Base-by-base conservation (phyloP, 2,797 vertebrate genomes). In the Hydrolagus colliei region DNA sequence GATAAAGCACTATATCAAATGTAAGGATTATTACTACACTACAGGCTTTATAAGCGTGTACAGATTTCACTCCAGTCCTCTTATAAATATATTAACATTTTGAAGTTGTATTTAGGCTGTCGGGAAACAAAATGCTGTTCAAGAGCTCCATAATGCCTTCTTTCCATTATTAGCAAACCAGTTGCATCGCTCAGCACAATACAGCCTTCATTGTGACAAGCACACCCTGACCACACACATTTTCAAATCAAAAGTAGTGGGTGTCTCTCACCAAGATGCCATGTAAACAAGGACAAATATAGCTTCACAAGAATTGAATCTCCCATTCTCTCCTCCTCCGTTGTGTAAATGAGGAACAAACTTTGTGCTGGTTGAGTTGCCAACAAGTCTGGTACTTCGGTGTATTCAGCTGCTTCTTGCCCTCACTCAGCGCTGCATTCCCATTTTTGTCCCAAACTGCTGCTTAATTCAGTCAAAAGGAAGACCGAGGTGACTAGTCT, bases 401-500 rank as follows among this genome's bases (percentile, higher is more conserved):
- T 27, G 16, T 18, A 13, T 80, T 65, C 62, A 80, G 78, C 78
- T 80, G 78, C 78, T 32, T n/a, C 62, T 27, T 52, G n/a, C 78
- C 61, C 13, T 79, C 59, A 78, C 59, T 78, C 77, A 16, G 22
- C 77, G 27, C 61, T 0, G 22, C 62, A 16, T 63, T 35, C 27
- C n/a, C 22, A 6, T 32, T 67, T 52, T 67, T 32, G 62, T 32
- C 78, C 63, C 61, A 27, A 80, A 22, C 62, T 16, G 62, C 22
- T 63, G 78, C 12, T 80, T 80, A 18, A 80, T 80, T 80, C 78
- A 65, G 78, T 65, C 78, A 80, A 27, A 10, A 12, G 59, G 78
- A 65, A 27, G 78, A 0, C 78, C 67, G 62, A 32, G n/a, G n/a
- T 65, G 78, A 27, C 78, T 65, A n/a, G 22, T 67, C 61, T 52